A percentile compares a stretch with the other conserved stretches of the same genome.
Conservation (phyloP, 2,888 invertebrate species). For the Blastobasis lacticolella region DNA sequence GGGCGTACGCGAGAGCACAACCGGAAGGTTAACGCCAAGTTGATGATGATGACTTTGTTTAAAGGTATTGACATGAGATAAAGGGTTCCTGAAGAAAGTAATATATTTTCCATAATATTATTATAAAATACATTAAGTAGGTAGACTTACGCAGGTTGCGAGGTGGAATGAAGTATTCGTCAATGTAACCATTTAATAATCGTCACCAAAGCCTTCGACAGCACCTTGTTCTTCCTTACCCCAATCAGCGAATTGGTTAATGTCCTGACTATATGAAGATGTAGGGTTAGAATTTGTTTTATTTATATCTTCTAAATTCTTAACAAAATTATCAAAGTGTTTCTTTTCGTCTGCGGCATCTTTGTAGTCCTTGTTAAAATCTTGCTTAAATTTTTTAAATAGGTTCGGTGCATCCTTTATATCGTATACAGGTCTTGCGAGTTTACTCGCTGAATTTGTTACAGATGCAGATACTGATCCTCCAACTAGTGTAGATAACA, state of each 20-base stretch:
- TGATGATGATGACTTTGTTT: too few species aligned
- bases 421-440: conserved; percentile 22
- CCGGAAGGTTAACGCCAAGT: too few species aligned
- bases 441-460: neutral
- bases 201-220: neutral
- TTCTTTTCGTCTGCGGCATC: conserved; percentile 26
- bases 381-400: conserved; percentile 34
- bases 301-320: conserved; percentile 43
- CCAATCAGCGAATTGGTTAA: conserved; percentile 46
- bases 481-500: too few species aligned
- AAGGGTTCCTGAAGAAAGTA: too few species aligned
- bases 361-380: conserved; percentile 38
- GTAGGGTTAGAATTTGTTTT: conserved; percentile 28
- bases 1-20: too few species aligned
- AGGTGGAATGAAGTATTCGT: too few species aligned
- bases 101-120: too few species aligned
- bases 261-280: conserved; percentile 23
- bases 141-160: too few species aligned
- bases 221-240: conserved; percentile 21
- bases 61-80: too few species aligned
- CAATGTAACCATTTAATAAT: too few species aligned
- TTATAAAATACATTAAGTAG: too few species aligned
- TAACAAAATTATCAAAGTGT: conserved; percentile 37
- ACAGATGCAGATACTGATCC: too few species aligned
- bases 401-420: conserved; percentile 36